These are phyloP conservation scores for Agrotis segetum DNA, from an alignment of 2,888 invertebrate species.

Conservation along the genomic window DNA sequence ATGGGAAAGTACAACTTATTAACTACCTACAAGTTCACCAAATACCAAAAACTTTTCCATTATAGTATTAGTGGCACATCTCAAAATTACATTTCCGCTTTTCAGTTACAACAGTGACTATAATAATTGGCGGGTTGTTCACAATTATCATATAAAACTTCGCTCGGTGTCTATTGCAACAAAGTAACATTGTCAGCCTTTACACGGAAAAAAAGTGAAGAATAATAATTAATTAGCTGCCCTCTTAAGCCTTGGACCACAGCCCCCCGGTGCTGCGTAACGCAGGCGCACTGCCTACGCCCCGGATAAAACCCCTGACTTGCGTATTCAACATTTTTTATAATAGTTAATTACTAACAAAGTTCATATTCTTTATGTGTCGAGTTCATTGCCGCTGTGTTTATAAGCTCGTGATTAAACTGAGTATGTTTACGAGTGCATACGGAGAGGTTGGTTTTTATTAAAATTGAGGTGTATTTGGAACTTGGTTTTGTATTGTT, in stretches of 20 bases:
- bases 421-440: neutral
- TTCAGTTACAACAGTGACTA: neutral
- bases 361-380: slow-evolving; percentile 35
- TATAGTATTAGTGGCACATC: neutral
- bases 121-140: neutral
- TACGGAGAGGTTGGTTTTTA: neutral
- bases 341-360: slow-evolving; percentile 75
- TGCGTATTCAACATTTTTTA: slow-evolving; percentile 82
- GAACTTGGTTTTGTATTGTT: neutral
- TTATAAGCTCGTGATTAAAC: slow-evolving; percentile 5
- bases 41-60: neutral
- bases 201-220: too few relatives aligned
- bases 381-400: slow-evolving; percentile 26
- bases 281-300: slow-evolving; percentile 79
- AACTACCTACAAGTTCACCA: neutral
- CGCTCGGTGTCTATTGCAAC: neutral
- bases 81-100: neutral
- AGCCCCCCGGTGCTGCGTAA: slow-evolving; percentile 57
- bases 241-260: slow-evolving; percentile 61
- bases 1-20: neutral
- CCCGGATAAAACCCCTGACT: slow-evolving; percentile 82
- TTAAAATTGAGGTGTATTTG: neutral
- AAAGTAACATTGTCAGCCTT: neutral
- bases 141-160: neutral
- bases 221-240: neutral